Conservation (phyloP, 23 tunicate species). For the Clavelina lepadiformis region DNA sequence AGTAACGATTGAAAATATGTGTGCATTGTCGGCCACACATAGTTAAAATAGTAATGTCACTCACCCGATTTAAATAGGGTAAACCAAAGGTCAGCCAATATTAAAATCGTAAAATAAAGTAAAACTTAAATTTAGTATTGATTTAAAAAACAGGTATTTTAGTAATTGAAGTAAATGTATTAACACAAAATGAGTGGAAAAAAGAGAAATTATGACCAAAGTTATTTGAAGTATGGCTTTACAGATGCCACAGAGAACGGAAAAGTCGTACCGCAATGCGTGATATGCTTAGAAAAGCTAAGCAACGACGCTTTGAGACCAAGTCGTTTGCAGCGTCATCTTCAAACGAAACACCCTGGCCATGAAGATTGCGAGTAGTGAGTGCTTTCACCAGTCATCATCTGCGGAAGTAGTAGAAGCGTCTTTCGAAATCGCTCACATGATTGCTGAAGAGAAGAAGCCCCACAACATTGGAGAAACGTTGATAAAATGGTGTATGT, state of each 20-base stretch:
- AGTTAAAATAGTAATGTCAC: too few species aligned
- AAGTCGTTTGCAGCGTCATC: constrained; percentile 32
- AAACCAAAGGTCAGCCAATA: too few species aligned
- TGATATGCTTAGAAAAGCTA: constrained; percentile 21
- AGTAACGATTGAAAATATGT: too few species aligned
- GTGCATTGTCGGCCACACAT: too few species aligned
- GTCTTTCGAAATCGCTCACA: constrained; percentile 33
- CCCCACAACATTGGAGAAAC: constrained; percentile 53
- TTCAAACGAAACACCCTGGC: constrained; percentile 29
- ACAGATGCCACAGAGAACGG: constrained; percentile 23
- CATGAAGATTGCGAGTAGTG: constrained; percentile 25
- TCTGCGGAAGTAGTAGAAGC: constrained; percentile 43
- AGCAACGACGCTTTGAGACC: constrained; percentile 19
- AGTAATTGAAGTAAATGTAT: too few species aligned
- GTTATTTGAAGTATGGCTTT: too few species aligned
- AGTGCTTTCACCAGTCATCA: constrained; percentile 27
- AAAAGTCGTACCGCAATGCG: constrained; percentile 32
- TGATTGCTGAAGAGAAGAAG: constrained; percentile 21
- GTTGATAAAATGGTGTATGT: constrained; percentile 35
- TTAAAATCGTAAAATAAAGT: too few species aligned
- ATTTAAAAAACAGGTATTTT: too few species aligned
- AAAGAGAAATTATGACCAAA: too few species aligned
- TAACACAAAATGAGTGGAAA: too few species aligned
- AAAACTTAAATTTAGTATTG: too few species aligned
- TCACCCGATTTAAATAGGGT: too few species aligned